These are phyloP conservation scores for Drosophila ficusphila DNA, from an alignment of 1,140 invertebrate species.

Conservation along the genomic window DNA sequence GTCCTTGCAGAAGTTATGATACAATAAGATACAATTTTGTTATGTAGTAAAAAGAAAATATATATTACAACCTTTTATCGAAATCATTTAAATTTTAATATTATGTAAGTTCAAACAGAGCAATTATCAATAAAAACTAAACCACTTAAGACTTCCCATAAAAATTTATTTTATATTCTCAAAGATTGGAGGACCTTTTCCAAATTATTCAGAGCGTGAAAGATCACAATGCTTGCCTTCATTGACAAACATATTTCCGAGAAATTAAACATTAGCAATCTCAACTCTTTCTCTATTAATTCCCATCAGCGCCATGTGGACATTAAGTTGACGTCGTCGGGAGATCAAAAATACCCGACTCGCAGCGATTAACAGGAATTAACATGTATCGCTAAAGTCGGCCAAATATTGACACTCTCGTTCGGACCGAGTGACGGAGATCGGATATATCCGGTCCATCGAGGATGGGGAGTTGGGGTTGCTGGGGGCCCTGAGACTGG, in stretches of 20 bases:
- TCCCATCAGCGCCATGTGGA: background rate
- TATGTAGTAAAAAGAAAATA: background rate
- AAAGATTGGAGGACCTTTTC: no score
- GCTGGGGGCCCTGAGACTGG: conserved; percentile 37
- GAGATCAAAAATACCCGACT: conserved; percentile 56
- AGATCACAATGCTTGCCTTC: no score
- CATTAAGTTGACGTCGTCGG: background rate
- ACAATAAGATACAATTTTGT: background rate
- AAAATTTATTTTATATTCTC: no score
- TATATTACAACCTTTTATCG: no score
- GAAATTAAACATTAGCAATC: background rate
- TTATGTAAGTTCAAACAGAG: no score
- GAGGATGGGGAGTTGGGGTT: background rate
- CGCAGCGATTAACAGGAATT: conserved; percentile 68
- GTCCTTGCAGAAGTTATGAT: background rate
- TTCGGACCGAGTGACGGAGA: conserved; percentile 20
- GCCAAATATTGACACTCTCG: conserved; percentile 61
- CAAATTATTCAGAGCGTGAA: no score
- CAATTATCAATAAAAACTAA: no score
- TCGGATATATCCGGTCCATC: conserved; percentile 64
- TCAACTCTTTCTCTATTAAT: conserved; percentile 13
- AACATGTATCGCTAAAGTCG: conserved; percentile 65
- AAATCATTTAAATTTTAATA: no score
- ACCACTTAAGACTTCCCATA: no score
- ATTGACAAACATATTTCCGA: background rate